phyloP scores from a whole-genome alignment of 2,888 invertebrate species.

The Metellina segmentata region DNA sequence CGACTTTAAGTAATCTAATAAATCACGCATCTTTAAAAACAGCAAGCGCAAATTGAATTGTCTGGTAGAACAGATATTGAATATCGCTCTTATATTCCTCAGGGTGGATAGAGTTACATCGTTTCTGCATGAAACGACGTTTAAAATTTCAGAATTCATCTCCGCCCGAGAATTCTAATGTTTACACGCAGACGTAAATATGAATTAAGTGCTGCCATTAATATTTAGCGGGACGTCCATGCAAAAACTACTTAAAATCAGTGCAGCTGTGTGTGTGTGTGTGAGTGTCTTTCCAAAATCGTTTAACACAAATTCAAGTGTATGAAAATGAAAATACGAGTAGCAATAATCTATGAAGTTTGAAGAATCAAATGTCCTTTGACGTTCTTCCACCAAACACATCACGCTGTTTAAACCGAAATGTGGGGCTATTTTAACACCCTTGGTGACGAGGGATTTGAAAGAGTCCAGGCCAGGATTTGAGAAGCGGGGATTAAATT shows the following conservation, averaged over 20 bases:
- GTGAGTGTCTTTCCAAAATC: too few relatives aligned
- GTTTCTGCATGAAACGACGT: not conserved
- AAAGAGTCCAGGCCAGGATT: too few relatives aligned
- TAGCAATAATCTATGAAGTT: too few relatives aligned
- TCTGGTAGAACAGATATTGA: conserved; percentile 26
- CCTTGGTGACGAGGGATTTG: too few relatives aligned
- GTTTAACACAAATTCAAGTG: not conserved
- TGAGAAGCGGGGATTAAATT: too few relatives aligned
- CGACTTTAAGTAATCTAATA: conserved; percentile 69
- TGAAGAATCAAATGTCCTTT: too few relatives aligned
- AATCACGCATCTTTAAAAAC: conserved; percentile 39
- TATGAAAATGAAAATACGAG: not conserved
- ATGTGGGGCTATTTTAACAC: too few relatives aligned
- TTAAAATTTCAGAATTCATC: not conserved
- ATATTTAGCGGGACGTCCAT: not conserved
- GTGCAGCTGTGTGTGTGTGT: too few relatives aligned
- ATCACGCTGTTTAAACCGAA: too few relatives aligned
- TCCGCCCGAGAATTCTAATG: conserved; percentile 4
- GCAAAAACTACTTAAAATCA: not conserved
- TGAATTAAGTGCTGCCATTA: not conserved
- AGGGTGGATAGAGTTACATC: conserved; percentile 26
- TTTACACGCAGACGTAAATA: not conserved
- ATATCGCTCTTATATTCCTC: conserved; percentile 26
- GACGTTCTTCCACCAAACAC: too few relatives aligned
- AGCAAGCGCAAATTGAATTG: conserved; percentile 37